Conservation (phyloP, 2,113 vertebrate species). For the Pungitius pungitius region DNA sequence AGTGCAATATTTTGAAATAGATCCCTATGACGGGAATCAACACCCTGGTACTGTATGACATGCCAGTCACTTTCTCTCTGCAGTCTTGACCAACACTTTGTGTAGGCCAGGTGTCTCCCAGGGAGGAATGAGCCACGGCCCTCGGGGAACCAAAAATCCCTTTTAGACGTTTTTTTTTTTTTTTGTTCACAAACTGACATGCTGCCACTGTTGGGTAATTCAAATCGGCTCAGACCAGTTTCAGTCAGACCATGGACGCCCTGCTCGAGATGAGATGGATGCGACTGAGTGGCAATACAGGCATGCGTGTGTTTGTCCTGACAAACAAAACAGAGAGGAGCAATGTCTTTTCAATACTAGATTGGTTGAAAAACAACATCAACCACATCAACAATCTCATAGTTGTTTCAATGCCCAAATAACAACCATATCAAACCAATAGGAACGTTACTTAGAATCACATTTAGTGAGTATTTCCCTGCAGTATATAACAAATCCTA, state of each 20-base stretch:
- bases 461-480: neutral
- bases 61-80: conserved; percentile 16
- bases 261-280: conserved; percentile 7
- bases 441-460: neutral
- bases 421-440: neutral
- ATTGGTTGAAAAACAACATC: too few species aligned
- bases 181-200: conserved; percentile 59
- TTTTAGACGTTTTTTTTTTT: conserved; percentile 56
- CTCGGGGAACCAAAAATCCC: conserved; percentile 45
- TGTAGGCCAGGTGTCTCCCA: conserved; percentile 54
- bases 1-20: conserved; percentile 26
- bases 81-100: conserved; percentile 48
- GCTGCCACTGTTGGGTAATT: conserved; percentile 38
- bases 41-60: conserved; percentile 31
- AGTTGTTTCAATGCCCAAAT: neutral
- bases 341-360: neutral
- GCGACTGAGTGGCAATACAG: conserved; percentile 1
- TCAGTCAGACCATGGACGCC: conserved; percentile 51
- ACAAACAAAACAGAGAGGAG: neutral
- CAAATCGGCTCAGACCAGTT: conserved; percentile 46
- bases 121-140: conserved; percentile 45
- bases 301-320: neutral
- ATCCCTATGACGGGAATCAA: conserved; percentile 51
- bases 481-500: neutral
- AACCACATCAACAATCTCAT: neutral